Base-by-base conservation (phyloP, 2,888 invertebrate genomes). In the Drosophila barbarae region DNA sequence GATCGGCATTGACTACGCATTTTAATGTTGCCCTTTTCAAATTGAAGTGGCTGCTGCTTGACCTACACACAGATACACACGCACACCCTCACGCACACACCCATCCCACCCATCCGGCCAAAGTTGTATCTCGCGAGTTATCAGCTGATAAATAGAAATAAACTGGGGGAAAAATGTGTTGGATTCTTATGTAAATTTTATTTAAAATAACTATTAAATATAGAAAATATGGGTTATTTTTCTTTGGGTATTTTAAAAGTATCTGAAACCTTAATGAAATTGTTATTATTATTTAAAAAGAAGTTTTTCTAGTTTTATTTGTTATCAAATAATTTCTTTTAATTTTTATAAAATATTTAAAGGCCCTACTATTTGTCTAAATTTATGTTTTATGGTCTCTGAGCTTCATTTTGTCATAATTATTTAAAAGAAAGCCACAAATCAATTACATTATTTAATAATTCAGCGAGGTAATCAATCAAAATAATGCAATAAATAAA, bases 1-100 rank as follows among this genome's bases (percentile, higher is more conserved):
- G 77, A 77, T 78, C 71, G 78, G 66, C 82, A 77, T 78, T 78
- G 82, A 67, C 76, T 72, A 82, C 77, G 82, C 82, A 60, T 68
- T 78, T 72, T 74, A 76, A 70, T 72, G 55, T 46, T 46, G 78
- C 76, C 76, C 76, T 75, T 66, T 71, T 50, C 73, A 68, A 53
- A 60, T 68, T 50, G 36, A 71, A 73, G 69, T 77, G 73, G 70
- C 71, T 70, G 46, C 32, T 68, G 68, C 60, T 68, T 68, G 68
- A 68, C 68, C 68, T 54, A 68, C 68, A 68, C 60, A 54, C 59
- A 51, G 55, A 72, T 39, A 66, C 55, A 15, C 51, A 58, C 55
- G 36, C 51, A 55, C 74, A 49, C 56, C 1, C 12, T 46, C 71
- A 49, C 59, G 2, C 12, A 6, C 32, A 32, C 32, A 32, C 12